These are phyloP conservation scores for Heliothis peltigera DNA, from an alignment of 2,888 invertebrate species.

Conservation along the genomic window DNA sequence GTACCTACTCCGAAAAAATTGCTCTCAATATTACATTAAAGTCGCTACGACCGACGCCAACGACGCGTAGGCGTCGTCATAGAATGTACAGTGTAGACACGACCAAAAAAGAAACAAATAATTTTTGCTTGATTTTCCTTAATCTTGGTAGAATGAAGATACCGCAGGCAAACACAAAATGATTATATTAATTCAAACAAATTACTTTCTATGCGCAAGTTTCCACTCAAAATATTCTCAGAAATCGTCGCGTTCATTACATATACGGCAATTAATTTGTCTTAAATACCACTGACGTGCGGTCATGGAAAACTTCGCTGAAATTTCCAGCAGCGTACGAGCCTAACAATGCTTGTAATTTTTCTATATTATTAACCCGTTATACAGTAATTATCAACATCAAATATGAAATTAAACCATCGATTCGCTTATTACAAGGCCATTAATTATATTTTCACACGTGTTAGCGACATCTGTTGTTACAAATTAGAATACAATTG, in stretches of 20 bases:
- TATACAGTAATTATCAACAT: background rate
- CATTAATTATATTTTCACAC: constrained; percentile 37
- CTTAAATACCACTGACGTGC: constrained; percentile 1
- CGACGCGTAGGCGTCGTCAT: constrained; percentile 16
- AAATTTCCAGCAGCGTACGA: background rate
- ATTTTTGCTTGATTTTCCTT: constrained; percentile 37
- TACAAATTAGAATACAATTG: constrained; percentile 18
- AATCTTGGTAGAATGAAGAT: constrained; percentile 22
- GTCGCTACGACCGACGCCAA: constrained; percentile 20
- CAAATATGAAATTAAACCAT: constrained; percentile 1
- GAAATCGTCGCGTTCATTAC: constrained; percentile 4
- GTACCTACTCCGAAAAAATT: background rate
- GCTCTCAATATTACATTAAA: background rate
- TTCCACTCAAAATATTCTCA: constrained; percentile 29
- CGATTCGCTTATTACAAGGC: constrained; percentile 14
- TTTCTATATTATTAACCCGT: background rate
- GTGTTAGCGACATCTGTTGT: constrained; percentile 29
- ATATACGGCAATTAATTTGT: constrained; percentile 16
- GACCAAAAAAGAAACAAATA: constrained; percentile 33
- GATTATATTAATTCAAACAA: constrained; percentile 51
- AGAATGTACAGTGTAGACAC: constrained; percentile 2
- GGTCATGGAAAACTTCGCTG: background rate
- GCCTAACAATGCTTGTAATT: background rate
- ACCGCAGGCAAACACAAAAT: constrained; percentile 24
- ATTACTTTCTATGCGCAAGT: constrained; percentile 32